Base-by-base conservation (phyloP, 2,797 vertebrate species). In the Eupleurogrammus muticus region DNA sequence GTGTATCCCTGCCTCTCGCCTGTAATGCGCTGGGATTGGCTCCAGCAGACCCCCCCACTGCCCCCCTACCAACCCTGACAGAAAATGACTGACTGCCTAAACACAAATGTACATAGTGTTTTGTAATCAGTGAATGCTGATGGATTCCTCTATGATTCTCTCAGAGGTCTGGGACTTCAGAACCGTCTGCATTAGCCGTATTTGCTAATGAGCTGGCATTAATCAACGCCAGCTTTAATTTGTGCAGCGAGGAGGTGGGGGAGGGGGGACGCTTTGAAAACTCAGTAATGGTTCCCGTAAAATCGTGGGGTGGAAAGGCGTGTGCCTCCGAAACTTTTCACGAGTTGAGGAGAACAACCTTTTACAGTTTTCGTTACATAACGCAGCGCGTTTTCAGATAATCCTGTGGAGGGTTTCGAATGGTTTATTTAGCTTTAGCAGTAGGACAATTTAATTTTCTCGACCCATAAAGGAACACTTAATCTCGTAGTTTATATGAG, bases 121-220 rank as follows among this genome's bases (percentile, higher is more conserved):
- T 0, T 40, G 23, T 9, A 19, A 13, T 59, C 17, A 19, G n/a
- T 14, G 11, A 9, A 3, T 12, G 17, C 34, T 40, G 46, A 69
- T 57, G 6, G 70, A 28, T 74, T 59, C 8, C 13, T 60, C 44
- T 68, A 5, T 59, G 58, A 19, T 56, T 68, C 54, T 23, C 16
- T 9, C 47, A 21, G 48, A 62, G 12, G 34, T 54, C 17, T 38
- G 24, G 10, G 10, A 75, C 36, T 60, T 67, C 66, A 48, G 6
- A 71, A 35, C 53, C 60, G 55, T 47, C 57, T 76, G 68, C 65
- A 62, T 61, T n/a, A 62, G 69, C 40, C 1, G 17, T 50, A 48
- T 74, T 76, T 67, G 50, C 56, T 70, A 75, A 67, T 70, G 66
- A 83, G 52, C 12, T 17, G 40, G 19, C 48, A 62, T 76, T 20